Percentiles rank a stretch among this genome's conserved stretches.
These are phyloP conservation scores for Molothrus aeneus DNA, from an alignment of 2,797 vertebrate species.

Conservation along the genomic window DNA sequence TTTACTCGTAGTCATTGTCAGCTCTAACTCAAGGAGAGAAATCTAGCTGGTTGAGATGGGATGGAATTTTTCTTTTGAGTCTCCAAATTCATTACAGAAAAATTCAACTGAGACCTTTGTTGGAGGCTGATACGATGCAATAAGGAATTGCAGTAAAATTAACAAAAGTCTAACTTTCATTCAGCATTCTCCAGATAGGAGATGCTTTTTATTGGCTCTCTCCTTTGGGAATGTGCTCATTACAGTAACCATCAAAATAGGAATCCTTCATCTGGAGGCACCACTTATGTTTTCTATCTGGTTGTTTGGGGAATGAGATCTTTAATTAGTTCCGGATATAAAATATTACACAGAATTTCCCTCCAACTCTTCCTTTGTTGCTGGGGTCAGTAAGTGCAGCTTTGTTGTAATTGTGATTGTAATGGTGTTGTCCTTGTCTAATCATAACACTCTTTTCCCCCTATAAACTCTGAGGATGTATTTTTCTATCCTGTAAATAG, in stretches of 20 bases:
- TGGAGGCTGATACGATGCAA: constrained; percentile 39
- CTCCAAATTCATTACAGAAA: constrained; percentile 62
- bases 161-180: constrained; percentile 60
- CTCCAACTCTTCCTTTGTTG: constrained; percentile 51
- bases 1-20: constrained; percentile 58
- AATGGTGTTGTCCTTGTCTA: constrained; percentile 55
- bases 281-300: constrained; percentile 60
- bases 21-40: constrained; percentile 57
- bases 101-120: constrained; percentile 56
- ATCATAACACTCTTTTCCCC: constrained; percentile 38
- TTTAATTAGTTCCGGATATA: constrained; percentile 78
- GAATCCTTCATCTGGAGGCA: constrained; percentile 60
- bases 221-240: constrained; percentile 72
- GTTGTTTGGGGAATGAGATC: constrained; percentile 67
- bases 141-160: constrained; percentile 67
- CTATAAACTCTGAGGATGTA: constrained; percentile 45
- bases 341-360: constrained; percentile 70
- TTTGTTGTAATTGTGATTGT: constrained; percentile 68
- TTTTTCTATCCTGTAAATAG: constrained; percentile 44
- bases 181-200: constrained; percentile 28
- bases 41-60: constrained; percentile 34
- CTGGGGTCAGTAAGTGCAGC: constrained; percentile 68
- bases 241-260: constrained; percentile 74
- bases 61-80: not conserved
- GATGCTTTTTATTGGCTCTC: constrained; percentile 59